Evolutionary conservation across 2,888 invertebrate species (phyloP).

Genomic region (Odontothrips loti): DNA sequence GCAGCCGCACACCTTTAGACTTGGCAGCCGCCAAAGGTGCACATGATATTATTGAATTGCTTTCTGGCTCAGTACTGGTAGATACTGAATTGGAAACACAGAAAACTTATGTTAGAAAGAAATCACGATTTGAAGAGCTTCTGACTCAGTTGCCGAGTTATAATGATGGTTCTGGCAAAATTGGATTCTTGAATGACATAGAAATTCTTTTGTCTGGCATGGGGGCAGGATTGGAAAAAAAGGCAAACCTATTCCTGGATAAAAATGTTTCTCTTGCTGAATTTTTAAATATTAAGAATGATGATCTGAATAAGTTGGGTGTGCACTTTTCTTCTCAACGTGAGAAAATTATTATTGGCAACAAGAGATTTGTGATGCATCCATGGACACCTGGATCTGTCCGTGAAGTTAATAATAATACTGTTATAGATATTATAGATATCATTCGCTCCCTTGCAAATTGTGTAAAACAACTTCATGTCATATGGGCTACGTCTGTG

Average conservation of each 20-base stretch:
- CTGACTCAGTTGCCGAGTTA: conserved; percentile 34
- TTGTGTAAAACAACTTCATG: conserved; percentile 34
- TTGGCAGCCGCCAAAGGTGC: conserved; percentile 35
- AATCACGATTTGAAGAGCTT: conserved; percentile 30
- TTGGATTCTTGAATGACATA: conserved; percentile 36
- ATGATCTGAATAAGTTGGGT: conserved; percentile 36
- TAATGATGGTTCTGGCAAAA: conserved; percentile 32
- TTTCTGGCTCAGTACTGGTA: conserved; percentile 33
- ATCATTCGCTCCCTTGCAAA: conserved; percentile 33
- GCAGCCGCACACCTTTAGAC: conserved; percentile 35
- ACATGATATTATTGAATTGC: conserved; percentile 35
- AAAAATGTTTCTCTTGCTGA: conserved; percentile 36
- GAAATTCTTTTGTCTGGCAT: conserved; percentile 34
- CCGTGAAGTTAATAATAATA: background rate
- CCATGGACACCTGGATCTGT: conserved; percentile 37
- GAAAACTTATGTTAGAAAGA: background rate
- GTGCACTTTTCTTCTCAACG: conserved; percentile 36
- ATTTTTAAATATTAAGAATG: conserved; percentile 36
- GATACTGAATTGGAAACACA: conserved; percentile 20
- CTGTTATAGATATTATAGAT: conserved; percentile 28
- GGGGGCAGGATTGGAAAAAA: conserved; percentile 30
- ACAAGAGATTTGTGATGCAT: conserved; percentile 37
- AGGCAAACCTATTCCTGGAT: conserved; percentile 32
- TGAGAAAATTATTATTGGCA: conserved; percentile 34
- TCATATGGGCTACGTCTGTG: conserved; percentile 33